Evolutionary conservation across 2,113 vertebrate species (phyloP).

Genomic region (Cacatua alba): DNA sequence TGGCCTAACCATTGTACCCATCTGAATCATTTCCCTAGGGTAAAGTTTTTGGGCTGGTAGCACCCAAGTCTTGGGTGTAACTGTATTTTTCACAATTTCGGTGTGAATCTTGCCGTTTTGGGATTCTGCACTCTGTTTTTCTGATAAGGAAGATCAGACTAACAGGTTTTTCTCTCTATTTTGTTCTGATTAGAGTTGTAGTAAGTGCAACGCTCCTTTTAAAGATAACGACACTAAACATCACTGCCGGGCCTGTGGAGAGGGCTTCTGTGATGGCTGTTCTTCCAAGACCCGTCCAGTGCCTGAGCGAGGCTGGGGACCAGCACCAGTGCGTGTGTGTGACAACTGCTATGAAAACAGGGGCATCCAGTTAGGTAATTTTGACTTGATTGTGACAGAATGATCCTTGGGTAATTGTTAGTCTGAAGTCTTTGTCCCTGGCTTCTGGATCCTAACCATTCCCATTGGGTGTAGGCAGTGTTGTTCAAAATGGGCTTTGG

Average conservation of each 20-base stretch:
- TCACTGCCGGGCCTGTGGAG: constrained; percentile 96
- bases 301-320: constrained; percentile 96
- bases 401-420: neutral
- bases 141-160: neutral
- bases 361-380: constrained; percentile 83
- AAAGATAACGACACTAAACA: constrained; percentile 95
- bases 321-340: constrained; percentile 90
- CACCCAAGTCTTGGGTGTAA: neutral
- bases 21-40: neutral
- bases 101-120: neutral
- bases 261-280: constrained; percentile 94
- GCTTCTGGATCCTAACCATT: neutral
- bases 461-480: neutral
- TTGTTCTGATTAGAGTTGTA: constrained; percentile 84
- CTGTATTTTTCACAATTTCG: neutral
- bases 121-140: neutral
- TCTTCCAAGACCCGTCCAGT: constrained; percentile 93
- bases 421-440: neutral
- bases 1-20: neutral
- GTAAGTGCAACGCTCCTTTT: constrained; percentile 87
- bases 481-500: neutral
- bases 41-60: neutral
- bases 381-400: neutral
- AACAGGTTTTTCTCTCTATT: constrained; percentile 18
- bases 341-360: constrained; percentile 90